phyloP scores from a whole-genome alignment of 1,140 invertebrate genomes.

The Hyles vespertilio region DNA sequence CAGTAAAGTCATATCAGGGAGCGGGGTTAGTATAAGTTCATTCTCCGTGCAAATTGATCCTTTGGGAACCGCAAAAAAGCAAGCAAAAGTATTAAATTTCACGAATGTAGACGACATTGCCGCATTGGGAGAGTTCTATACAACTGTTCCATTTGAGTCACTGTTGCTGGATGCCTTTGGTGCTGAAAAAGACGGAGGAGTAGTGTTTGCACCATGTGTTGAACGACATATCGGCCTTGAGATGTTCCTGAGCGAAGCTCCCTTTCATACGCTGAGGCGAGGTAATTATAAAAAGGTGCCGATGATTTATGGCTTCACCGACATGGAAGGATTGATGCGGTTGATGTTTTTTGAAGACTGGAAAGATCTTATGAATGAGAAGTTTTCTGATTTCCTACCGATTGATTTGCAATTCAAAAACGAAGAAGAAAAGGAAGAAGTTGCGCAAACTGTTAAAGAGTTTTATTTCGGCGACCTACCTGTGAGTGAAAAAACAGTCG shows the following conservation, averaged over 20 bases:
- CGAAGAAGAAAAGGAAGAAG: slow-evolving; percentile 24
- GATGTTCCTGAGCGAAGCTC: slow-evolving; percentile 37
- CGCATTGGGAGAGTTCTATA: slow-evolving; percentile 35
- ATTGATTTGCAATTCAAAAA: slow-evolving; percentile 34
- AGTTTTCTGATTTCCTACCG: slow-evolving; percentile 41
- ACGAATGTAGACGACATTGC: slow-evolving; percentile 28
- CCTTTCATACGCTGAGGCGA: slow-evolving; percentile 40
- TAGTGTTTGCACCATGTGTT: slow-evolving; percentile 35
- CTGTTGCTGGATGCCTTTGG: slow-evolving; percentile 1
- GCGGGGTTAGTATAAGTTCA: slow-evolving; percentile 19
- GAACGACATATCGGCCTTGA: slow-evolving; percentile 33
- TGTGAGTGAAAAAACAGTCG: slow-evolving; percentile 8
- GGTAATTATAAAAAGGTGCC: slow-evolving; percentile 41
- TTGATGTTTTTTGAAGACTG: slow-evolving; percentile 26
- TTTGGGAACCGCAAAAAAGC: slow-evolving; percentile 22
- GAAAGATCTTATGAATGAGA: slow-evolving; percentile 36
- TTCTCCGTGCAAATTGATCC: slow-evolving; percentile 32
- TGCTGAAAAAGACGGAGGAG: too few species aligned
- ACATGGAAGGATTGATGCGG: slow-evolving; percentile 44
- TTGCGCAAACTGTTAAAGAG: slow-evolving; percentile 30
- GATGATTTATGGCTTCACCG: slow-evolving; percentile 41
- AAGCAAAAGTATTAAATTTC: slow-evolving; percentile 26
- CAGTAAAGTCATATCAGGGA: slow-evolving; percentile 35
- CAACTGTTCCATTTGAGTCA: slow-evolving; percentile 17
- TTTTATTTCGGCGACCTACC: slow-evolving; percentile 38